These are phyloP conservation scores for Scrobipalpa atriplicella DNA, from an alignment of 2,888 invertebrate genomes.

Conservation along the genomic window DNA sequence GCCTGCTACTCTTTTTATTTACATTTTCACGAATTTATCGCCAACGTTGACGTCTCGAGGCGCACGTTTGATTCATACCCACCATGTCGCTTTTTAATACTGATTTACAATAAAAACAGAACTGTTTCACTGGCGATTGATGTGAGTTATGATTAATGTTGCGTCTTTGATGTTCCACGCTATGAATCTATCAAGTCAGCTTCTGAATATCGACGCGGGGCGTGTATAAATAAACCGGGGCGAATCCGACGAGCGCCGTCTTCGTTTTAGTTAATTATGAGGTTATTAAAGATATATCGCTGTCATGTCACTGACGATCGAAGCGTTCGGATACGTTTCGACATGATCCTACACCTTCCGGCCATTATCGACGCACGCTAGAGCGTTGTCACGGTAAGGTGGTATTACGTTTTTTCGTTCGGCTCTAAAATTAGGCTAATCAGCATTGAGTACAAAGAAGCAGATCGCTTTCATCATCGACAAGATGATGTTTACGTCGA, in stretches of 20 bases:
- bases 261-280: conserved; percentile 79
- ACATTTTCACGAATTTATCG: conserved; percentile 77
- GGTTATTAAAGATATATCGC: conserved; percentile 71
- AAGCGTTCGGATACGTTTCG: conserved; percentile 29
- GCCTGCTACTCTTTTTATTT: conserved; percentile 69
- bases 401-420: conserved; percentile 56
- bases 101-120: conserved; percentile 82
- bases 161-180: conserved; percentile 79
- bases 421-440: conserved; percentile 77
- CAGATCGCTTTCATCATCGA: conserved; percentile 83
- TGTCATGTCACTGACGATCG: conserved; percentile 44
- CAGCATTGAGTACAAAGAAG: conserved; percentile 79
- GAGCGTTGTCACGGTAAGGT: conserved; percentile 70
- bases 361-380: conserved; percentile 63
- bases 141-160: conserved; percentile 82
- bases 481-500: conserved; percentile 78
- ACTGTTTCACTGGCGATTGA: conserved; percentile 78
- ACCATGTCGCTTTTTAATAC: conserved; percentile 81
- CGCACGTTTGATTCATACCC: conserved; percentile 77
- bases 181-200: conserved; percentile 81
- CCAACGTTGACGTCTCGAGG: conserved; percentile 76
- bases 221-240: conserved; percentile 75
- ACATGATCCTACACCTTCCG: conserved; percentile 43
- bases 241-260: conserved; percentile 64
- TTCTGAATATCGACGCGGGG: conserved; percentile 78